These are phyloP conservation scores for Yasuhikotakia modesta DNA, from an alignment of 2,797 vertebrate genomes.

Conservation along the genomic window DNA sequence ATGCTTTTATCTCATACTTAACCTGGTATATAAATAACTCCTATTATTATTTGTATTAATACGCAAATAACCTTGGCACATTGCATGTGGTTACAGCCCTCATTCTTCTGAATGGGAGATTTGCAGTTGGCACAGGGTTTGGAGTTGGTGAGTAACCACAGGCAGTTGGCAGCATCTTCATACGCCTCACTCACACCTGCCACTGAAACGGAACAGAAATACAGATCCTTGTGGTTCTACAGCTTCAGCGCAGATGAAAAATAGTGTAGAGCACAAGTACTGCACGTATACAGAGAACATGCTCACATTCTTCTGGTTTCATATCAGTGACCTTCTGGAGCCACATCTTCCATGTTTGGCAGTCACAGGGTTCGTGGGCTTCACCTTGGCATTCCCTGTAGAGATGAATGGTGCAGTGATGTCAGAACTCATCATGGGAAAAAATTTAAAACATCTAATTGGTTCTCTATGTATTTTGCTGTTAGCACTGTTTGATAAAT, in stretches of 20 bases:
- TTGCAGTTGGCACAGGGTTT: slow-evolving; percentile 98
- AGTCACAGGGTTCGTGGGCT: slow-evolving; percentile 97
- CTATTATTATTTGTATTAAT: slow-evolving; percentile 14
- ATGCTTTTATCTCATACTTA: not conserved
- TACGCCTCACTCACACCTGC: slow-evolving; percentile 95
- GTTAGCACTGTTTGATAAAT: too few species aligned
- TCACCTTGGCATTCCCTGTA: slow-evolving; percentile 95
- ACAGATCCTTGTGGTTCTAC: slow-evolving; percentile 25
- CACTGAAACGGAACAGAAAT: slow-evolving; percentile 75
- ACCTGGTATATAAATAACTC: slow-evolving; percentile 22
- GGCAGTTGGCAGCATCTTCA: slow-evolving; percentile 97
- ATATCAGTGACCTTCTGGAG: slow-evolving; percentile 94
- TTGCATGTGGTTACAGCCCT: slow-evolving; percentile 99
- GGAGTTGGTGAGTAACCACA: slow-evolving; percentile 96
- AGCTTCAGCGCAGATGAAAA: not conserved
- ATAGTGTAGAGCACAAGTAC: not conserved
- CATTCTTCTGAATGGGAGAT: slow-evolving; percentile 99
- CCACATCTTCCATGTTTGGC: slow-evolving; percentile 96
- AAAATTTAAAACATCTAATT: not conserved
- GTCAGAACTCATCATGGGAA: not conserved
- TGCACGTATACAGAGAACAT: slow-evolving; percentile 1
- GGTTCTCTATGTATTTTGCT: not conserved
- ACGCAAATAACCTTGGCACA: slow-evolving; percentile 85
- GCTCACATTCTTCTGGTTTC: slow-evolving; percentile 95
- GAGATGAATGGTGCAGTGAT: not conserved